Evolutionary conservation across 2,113 vertebrate species (phyloP).

Genomic region (Steatornis caripensis): DNA sequence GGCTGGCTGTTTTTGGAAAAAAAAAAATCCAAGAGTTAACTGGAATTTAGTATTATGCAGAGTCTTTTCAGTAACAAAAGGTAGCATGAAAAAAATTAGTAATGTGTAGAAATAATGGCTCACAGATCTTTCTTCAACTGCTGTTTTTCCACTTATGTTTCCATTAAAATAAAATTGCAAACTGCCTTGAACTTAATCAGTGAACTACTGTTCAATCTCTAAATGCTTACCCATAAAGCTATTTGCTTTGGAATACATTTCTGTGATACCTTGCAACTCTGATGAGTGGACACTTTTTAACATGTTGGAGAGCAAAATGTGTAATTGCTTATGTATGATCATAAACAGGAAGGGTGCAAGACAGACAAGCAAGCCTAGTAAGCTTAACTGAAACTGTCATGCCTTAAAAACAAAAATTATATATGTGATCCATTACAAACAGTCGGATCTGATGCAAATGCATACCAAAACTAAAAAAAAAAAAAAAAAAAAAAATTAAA

Average conservation of each 20-base stretch:
- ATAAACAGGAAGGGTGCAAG: background rate
- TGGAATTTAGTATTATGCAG: rapidly evolving
- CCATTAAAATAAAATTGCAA: background rate
- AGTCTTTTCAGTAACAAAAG: background rate
- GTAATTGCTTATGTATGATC: background rate
- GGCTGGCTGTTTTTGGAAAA: background rate
- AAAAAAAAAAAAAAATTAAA: background rate
- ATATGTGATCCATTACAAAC: background rate
- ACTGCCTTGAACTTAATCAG: background rate
- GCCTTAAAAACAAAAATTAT: background rate
- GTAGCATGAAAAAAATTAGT: background rate
- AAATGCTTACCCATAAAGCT: background rate
- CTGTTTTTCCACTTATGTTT: background rate
- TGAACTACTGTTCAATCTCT: background rate
- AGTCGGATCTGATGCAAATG: background rate
- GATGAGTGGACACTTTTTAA: background rate
- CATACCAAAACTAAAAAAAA: background rate
- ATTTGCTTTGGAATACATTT: background rate
- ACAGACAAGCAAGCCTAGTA: background rate
- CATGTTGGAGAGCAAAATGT: background rate
- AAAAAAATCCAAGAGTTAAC: background rate
- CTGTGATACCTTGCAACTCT: background rate
- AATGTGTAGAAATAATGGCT: background rate
- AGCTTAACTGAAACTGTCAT: background rate
- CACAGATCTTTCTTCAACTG: background rate